Evolutionary conservation across 2,888 invertebrate genomes (phyloP).

Genomic region (Mesoligia furuncula): DNA sequence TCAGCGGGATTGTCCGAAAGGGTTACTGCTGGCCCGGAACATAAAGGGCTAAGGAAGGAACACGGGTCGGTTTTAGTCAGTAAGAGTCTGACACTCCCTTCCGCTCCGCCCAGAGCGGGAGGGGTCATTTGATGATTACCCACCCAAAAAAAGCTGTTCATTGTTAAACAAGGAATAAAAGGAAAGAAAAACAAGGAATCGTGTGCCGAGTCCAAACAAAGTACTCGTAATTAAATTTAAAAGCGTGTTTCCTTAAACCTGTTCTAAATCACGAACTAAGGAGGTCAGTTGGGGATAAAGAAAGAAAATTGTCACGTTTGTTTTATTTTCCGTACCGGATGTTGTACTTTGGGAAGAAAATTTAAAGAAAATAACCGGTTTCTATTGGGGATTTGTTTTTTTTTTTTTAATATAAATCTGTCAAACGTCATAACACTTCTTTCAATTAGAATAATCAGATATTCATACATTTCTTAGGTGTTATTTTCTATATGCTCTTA

Average conservation of each 20-base stretch:
- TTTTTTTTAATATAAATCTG: neutral
- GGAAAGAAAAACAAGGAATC: slow-evolving; percentile 41
- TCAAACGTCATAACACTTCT: too few relatives aligned
- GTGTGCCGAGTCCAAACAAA: slow-evolving; percentile 55
- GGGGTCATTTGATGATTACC: too few relatives aligned
- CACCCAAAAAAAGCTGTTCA: slow-evolving; percentile 51
- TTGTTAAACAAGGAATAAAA: slow-evolving; percentile 21
- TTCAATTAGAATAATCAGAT: neutral
- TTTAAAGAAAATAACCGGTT: neutral
- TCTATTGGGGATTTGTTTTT: neutral
- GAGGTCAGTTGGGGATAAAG: slow-evolving; percentile 40
- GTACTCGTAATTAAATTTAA: slow-evolving; percentile 60
- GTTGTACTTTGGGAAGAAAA: neutral
- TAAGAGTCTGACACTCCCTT: too few relatives aligned
- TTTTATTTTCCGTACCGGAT: slow-evolving; percentile 5
- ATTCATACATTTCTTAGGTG: too few relatives aligned
- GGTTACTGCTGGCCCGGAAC: too few relatives aligned
- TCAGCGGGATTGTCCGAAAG: too few relatives aligned
- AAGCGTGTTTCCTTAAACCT: slow-evolving; percentile 53
- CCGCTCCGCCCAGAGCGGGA: too few relatives aligned
- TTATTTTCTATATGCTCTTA: neutral
- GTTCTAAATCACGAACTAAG: slow-evolving; percentile 52
- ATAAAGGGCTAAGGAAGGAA: too few relatives aligned
- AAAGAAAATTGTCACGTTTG: slow-evolving; percentile 19
- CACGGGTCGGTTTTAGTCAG: too few relatives aligned